Percentiles rank a stretch among this genome's conserved stretches.
These are phyloP conservation scores for Laticauda laticaudata DNA, from an alignment of 2,113 vertebrate species.

Conservation along the genomic window DNA sequence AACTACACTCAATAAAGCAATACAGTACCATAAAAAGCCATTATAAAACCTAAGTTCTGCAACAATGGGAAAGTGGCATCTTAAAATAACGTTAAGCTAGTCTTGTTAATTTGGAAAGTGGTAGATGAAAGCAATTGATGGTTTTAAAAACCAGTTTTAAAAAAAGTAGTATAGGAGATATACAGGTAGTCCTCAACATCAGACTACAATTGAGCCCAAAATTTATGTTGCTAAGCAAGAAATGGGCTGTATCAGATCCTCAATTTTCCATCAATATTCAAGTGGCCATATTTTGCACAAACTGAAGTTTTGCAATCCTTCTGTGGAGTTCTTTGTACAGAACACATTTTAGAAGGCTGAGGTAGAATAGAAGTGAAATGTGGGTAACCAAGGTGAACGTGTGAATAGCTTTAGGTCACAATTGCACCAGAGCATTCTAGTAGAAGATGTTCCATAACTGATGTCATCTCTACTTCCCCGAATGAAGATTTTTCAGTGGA, in stretches of 20 bases:
- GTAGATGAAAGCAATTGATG: background rate
- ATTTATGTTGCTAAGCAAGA: background rate
- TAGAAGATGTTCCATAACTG: background rate
- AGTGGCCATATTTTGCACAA: background rate
- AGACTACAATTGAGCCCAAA: background rate
- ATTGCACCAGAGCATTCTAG: too few species aligned
- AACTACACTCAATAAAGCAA: background rate
- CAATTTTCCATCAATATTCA: background rate
- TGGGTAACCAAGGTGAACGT: background rate
- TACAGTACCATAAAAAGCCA: background rate
- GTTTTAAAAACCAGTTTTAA: background rate
- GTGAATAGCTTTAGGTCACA: too few species aligned
- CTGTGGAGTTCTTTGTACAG: background rate
- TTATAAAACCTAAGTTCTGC: background rate
- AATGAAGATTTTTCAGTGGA: background rate
- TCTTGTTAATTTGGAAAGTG: background rate
- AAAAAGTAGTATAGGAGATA: background rate
- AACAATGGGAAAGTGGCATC: background rate
- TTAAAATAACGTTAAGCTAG: background rate
- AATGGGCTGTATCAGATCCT: background rate
- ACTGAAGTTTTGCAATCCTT: background rate
- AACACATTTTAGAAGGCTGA: background rate
- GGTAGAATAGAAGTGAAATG: background rate
- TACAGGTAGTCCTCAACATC: background rate
- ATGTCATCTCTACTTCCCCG: background rate